Evolutionary conservation across 2,888 invertebrate species (phyloP), one percentile per base, ranked within the genome.

Genomic region (Psylliodes chrysocephalus): DNA sequence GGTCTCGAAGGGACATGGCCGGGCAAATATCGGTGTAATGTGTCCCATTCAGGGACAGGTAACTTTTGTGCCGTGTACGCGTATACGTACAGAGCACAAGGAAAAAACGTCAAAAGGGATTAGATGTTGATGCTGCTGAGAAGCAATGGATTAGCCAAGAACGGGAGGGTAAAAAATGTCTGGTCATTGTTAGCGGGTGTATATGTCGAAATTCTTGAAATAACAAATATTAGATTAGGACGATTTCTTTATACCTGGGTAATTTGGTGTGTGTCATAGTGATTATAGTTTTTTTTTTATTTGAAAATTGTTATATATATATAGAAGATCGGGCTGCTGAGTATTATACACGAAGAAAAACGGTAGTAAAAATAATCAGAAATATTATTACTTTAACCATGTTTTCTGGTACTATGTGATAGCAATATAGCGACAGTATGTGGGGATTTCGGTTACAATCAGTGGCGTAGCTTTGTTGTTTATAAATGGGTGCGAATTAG

Each of bases 1-100:
- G 19, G 53, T 28, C 35, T 40, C 15, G 15, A 62, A 19, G 40
- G 54, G 53, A 40, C 18, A 15, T 40, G 30, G 33, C 19, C 44
- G 44, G 22, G 44, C 51, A 62, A 62, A 62, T 56, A 62, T 56
- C 30, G 51, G 42, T 42, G 44, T 56, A 62, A 51, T 51, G 22
- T 56, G 56, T 33, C 49, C 51, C 56, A 25, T 57, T 47, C 47
- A 44, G 47, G 35, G 33, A n/a, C 57, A 57, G 57, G 57, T 57
- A 57, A 57, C 57, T 57, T 46, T 46, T 57, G 33, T 47, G 47
- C 33, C 28, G 28, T 46, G 14, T 52, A 46, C n/a, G n/a, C n/a
- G n/a, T n/a, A n/a, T n/a, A n/a, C n/a, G n/a, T n/a, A n/a, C n/a
- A n/a, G n/a, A n/a, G 46, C 44, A 46, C 5, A 22, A 17, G 18